Evolutionary conservation across 2,113 vertebrate genomes (phyloP).

Genomic region (Tichodroma muraria): DNA sequence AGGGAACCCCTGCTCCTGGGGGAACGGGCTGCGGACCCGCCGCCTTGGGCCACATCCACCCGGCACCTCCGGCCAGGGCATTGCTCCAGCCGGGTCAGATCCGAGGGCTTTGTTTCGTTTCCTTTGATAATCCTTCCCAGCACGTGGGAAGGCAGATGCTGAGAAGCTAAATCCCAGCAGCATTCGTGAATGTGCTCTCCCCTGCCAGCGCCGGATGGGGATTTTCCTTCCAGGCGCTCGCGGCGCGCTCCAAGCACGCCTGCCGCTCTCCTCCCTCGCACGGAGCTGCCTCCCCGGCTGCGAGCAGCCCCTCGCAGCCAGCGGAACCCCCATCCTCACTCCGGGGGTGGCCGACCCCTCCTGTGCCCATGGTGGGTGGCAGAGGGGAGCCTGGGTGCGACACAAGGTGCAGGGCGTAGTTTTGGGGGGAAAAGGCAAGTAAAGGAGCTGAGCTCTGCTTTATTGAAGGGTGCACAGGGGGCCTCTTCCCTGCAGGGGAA

Average conservation of each 20-base stretch:
- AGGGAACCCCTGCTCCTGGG: background rate
- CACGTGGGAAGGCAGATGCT: conserved; percentile 11
- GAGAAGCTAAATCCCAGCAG: conserved; percentile 37
- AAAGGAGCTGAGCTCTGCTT: background rate
- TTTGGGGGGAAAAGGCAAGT: background rate
- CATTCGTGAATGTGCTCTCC: background rate
- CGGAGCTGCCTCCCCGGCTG: background rate
- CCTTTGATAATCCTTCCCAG: background rate
- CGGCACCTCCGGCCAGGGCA: background rate
- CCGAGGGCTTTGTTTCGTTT: background rate
- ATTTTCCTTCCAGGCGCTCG: background rate
- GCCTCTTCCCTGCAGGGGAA: background rate
- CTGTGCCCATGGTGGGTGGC: rapidly evolving
- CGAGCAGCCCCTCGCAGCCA: background rate
- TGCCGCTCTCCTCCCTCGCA: background rate
- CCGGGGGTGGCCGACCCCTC: rapidly evolving
- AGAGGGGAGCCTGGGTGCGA: too few species aligned
- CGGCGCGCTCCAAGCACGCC: background rate
- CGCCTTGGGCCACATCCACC: background rate
- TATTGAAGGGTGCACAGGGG: background rate
- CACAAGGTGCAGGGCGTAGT: rapidly evolving
- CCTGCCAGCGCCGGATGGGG: conserved; percentile 50
- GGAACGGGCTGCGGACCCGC: rapidly evolving
- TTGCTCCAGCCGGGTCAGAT: background rate
- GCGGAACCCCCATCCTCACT: background rate